These are phyloP conservation scores for Iphiclides podalirius DNA, from an alignment of 2,888 invertebrate genomes.

Conservation along the genomic window DNA sequence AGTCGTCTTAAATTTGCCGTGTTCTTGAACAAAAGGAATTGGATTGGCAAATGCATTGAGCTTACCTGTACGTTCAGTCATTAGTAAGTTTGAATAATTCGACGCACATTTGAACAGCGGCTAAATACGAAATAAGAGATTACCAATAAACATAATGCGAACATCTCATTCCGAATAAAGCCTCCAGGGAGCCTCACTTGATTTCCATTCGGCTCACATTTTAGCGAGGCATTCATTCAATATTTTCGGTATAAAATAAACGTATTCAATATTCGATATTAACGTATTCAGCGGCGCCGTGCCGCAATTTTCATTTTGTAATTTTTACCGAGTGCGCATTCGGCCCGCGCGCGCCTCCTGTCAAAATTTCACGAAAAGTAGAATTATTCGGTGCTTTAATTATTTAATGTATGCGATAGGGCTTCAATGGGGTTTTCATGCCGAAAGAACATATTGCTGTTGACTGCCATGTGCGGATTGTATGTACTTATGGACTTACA, in stretches of 20 bases:
- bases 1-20: too few species aligned
- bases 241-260: slow-evolving; percentile 67
- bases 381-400: slow-evolving; percentile 23
- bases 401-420: slow-evolving; percentile 23
- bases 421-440: slow-evolving; percentile 18
- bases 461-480: neutral
- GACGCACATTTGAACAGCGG: slow-evolving; percentile 16
- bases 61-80: too few species aligned
- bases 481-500: slow-evolving; percentile 8
- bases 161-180: slow-evolving; percentile 62
- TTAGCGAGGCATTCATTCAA: slow-evolving; percentile 63
- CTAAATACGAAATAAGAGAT: slow-evolving; percentile 34
- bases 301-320: slow-evolving; percentile 79
- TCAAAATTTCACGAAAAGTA: slow-evolving; percentile 42
- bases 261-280: slow-evolving; percentile 79
- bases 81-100: too few species aligned
- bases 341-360: slow-evolving; percentile 38
- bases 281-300: slow-evolving; percentile 76
- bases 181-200: slow-evolving; percentile 56
- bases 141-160: slow-evolving; percentile 50
- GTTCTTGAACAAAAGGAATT: too few species aligned
- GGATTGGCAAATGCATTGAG: too few species aligned
- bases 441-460: neutral
- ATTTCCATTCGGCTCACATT: slow-evolving; percentile 59
- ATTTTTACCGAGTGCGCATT: slow-evolving; percentile 76